These are phyloP conservation scores for Hetaerina titia DNA, from an alignment of 2,888 invertebrate species.

Conservation along the genomic window DNA sequence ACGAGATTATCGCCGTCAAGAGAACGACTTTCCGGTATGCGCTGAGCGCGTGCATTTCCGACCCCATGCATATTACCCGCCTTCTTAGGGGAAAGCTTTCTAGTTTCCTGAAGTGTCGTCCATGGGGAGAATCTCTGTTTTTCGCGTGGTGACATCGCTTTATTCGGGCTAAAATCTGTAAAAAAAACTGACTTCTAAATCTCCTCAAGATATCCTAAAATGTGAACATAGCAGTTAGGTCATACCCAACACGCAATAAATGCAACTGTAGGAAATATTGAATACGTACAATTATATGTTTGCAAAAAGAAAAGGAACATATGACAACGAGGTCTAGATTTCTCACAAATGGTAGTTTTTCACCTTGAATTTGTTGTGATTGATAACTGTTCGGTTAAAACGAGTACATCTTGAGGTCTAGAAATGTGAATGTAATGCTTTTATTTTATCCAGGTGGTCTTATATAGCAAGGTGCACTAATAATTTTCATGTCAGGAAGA, in stretches of 20 bases:
- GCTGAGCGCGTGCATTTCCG: neutral
- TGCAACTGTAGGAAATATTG: neutral
- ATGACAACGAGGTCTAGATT: neutral
- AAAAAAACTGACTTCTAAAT: too few species aligned
- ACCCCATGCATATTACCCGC: neutral
- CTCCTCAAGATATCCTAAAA: too few species aligned
- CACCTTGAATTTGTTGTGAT: neutral
- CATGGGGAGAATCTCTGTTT: too few species aligned
- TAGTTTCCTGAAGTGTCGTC: too few species aligned
- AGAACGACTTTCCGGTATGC: neutral
- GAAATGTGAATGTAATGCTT: too few species aligned
- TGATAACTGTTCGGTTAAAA: neutral
- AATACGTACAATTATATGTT: neutral
- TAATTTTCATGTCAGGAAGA: too few species aligned
- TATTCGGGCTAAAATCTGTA: too few species aligned
- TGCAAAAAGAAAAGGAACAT: neutral
- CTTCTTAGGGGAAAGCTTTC: too few species aligned
- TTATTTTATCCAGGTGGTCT: neutral
- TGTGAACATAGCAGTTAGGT: too few species aligned
- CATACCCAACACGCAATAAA: neutral
- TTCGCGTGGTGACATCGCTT: too few species aligned
- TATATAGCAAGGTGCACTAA: too few species aligned
- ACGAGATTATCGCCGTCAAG: neutral
- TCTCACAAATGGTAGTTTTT: neutral
- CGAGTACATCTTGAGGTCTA: neutral